These are phyloP conservation scores for Carpatolechia fugitivella DNA, from an alignment of 2,888 invertebrate genomes.

Conservation along the genomic window DNA sequence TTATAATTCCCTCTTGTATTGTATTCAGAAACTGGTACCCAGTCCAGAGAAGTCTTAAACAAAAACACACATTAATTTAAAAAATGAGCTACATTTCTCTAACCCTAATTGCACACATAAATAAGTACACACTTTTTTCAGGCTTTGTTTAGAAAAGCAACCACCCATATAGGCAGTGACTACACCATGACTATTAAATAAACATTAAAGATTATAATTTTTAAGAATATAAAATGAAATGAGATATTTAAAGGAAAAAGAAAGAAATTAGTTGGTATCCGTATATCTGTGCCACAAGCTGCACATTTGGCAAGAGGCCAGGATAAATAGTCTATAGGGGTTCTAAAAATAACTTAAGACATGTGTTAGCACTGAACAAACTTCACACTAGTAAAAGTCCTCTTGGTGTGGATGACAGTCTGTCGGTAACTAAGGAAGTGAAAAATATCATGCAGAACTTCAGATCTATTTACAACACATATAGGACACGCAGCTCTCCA, in stretches of 20 bases:
- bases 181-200: slow-evolving; percentile 12
- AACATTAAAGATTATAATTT: neutral
- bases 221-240: slow-evolving; percentile 8
- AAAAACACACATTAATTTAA: neutral
- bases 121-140: slow-evolving; percentile 65
- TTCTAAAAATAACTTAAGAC: slow-evolving; percentile 64
- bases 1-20: slow-evolving; percentile 69
- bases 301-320: slow-evolving; percentile 62
- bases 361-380: slow-evolving; percentile 52
- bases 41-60: slow-evolving; percentile 75
- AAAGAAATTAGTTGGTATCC: slow-evolving; percentile 15
- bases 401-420: neutral
- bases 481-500: too few relatives aligned
- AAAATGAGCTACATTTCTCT: too few relatives aligned
- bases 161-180: slow-evolving; percentile 59
- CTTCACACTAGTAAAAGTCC: slow-evolving; percentile 39
- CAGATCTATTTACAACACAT: slow-evolving; percentile 5
- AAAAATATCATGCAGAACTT: neutral
- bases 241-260: slow-evolving; percentile 13
- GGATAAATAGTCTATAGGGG: slow-evolving; percentile 46
- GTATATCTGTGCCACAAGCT: slow-evolving; percentile 28
- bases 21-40: slow-evolving; percentile 76
- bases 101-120: too few relatives aligned
- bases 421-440: neutral
- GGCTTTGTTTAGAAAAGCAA: slow-evolving; percentile 71